A percentile compares a stretch with the other conserved stretches of the same genome.
phyloP scores from a whole-genome alignment of 23 tunicate genomes.

The Ciona savignyi region DNA sequence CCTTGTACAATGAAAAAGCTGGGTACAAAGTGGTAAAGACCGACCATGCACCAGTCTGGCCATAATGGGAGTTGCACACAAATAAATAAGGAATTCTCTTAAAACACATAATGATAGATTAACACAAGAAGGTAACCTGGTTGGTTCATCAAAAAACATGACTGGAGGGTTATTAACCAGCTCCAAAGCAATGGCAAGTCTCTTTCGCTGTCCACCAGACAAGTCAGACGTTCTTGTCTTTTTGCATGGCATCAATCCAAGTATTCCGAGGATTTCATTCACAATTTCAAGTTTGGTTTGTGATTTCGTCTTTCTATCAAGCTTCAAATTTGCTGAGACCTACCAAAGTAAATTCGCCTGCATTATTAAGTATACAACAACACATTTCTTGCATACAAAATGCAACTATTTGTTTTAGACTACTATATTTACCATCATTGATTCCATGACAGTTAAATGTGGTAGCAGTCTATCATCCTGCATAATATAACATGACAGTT shows the following conservation, averaged over 20 bases:
- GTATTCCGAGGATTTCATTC: slow-evolving; percentile 62
- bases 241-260: slow-evolving; percentile 74
- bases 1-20: no score
- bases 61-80: no score
- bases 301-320: slow-evolving; percentile 27
- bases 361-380: no score
- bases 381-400: no score
- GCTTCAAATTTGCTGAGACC: slow-evolving; percentile 92
- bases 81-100: no score
- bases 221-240: slow-evolving; percentile 76
- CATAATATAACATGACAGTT: slow-evolving; percentile 97
- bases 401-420: no score
- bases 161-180: slow-evolving; percentile 97
- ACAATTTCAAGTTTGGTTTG: slow-evolving; percentile 65
- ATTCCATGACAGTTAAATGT: slow-evolving; percentile 88
- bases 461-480: slow-evolving; percentile 96
- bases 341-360: no score
- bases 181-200: slow-evolving; percentile 95
- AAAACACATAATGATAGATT: no score
- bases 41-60: no score
- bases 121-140: no score
- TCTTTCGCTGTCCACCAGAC: slow-evolving; percentile 97
- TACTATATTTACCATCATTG: slow-evolving; percentile 97
- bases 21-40: no score
- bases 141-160: slow-evolving; percentile 99